A percentile compares a stretch with the other conserved stretches of the same genome.
These are phyloP conservation scores for Eumaeus atala DNA, from an alignment of 1,140 invertebrate genomes.

Conservation along the genomic window DNA sequence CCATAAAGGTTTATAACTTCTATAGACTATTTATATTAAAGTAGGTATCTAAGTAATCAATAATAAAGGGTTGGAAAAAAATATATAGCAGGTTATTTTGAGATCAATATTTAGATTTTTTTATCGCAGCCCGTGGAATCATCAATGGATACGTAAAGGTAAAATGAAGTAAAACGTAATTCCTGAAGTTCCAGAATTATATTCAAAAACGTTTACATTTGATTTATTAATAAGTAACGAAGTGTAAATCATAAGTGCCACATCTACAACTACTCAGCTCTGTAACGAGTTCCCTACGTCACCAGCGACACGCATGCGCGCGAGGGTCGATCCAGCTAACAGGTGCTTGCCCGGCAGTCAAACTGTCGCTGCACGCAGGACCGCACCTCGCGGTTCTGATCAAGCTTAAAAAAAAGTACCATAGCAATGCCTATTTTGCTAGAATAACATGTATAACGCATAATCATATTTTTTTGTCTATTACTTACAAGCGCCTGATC, in stretches of 20 bases:
- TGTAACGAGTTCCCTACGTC: slow-evolving; percentile 55
- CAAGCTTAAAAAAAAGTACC: slow-evolving; percentile 23
- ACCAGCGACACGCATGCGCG: slow-evolving; percentile 65
- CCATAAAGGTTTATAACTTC: too few species aligned
- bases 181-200: too few species aligned
- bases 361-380: slow-evolving; percentile 37
- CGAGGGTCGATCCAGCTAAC: slow-evolving; percentile 67
- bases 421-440: slow-evolving; percentile 35
- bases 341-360: slow-evolving; percentile 66
- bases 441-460: slow-evolving; percentile 23
- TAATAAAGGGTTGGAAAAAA: too few species aligned
- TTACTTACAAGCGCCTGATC: slow-evolving; percentile 30
- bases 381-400: slow-evolving; percentile 27
- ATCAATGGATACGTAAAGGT: too few species aligned
- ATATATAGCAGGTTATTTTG: too few species aligned
- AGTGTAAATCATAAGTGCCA: not conserved
- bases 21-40: too few species aligned
- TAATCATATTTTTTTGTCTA: slow-evolving; percentile 11
- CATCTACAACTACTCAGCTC: slow-evolving; percentile 34
- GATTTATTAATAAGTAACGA: too few species aligned
- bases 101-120: too few species aligned
- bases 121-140: too few species aligned
- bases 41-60: too few species aligned
- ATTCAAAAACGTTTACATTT: too few species aligned
- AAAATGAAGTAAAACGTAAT: too few species aligned